Conservation (phyloP, 2,888 invertebrate genomes). For the Meandrusa payeni region DNA sequence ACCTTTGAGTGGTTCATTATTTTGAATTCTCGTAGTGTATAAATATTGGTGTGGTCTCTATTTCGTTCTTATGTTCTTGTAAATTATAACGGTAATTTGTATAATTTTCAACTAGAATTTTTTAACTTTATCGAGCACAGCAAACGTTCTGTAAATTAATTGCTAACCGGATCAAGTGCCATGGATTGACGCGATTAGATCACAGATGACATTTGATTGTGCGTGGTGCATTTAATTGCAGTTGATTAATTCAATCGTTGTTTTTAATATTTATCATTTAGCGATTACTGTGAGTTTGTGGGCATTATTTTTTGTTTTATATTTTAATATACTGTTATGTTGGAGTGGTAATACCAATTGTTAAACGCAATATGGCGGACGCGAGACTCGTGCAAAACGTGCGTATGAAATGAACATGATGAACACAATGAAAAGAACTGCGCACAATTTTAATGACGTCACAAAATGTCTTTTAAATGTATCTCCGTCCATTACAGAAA, state of each 20-base stretch:
- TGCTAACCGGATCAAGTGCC: slow-evolving; percentile 76
- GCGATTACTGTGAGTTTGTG: slow-evolving; percentile 55
- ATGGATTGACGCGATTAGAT: slow-evolving; percentile 62
- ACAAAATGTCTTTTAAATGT: slow-evolving; percentile 50
- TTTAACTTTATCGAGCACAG: slow-evolving; percentile 65
- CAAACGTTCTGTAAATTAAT: slow-evolving; percentile 67
- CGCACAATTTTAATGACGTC: slow-evolving; percentile 69
- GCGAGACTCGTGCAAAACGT: slow-evolving; percentile 29
- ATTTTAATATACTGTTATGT: slow-evolving; percentile 34
- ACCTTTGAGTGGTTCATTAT: slow-evolving; percentile 69
- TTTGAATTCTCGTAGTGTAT: slow-evolving; percentile 72
- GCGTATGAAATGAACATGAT: no score
- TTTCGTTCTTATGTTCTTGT: slow-evolving; percentile 66
- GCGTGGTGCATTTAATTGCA: background rate
- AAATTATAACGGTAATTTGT: slow-evolving; percentile 61
- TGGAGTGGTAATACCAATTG: slow-evolving; percentile 30
- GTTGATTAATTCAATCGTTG: slow-evolving; percentile 7
- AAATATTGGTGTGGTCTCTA: slow-evolving; percentile 79
- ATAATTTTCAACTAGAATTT: slow-evolving; percentile 63
- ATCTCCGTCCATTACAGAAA: slow-evolving; percentile 63
- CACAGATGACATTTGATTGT: slow-evolving; percentile 20
- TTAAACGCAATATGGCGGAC: slow-evolving; percentile 24
- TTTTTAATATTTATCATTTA: slow-evolving; percentile 36
- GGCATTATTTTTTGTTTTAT: slow-evolving; percentile 60
- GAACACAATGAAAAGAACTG: no score